phyloP scores from a whole-genome alignment of 2,113 vertebrate species.

The Abramis brama region DNA sequence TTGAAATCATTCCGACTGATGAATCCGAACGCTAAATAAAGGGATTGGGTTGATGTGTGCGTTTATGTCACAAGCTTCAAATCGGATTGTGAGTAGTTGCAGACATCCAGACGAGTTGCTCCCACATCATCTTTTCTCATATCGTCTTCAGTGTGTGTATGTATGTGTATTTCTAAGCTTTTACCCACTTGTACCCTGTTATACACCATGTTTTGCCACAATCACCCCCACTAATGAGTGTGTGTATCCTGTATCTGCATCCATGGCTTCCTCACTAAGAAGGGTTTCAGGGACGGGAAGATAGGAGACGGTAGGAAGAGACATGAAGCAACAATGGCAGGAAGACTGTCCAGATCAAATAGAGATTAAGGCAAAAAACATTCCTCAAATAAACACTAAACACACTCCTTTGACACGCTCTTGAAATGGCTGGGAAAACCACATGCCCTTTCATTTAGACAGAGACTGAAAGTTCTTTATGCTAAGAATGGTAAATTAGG shows the following conservation, averaged over 20 bases:
- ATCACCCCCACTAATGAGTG: background rate
- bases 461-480: background rate
- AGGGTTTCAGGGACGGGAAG: slow-evolving; percentile 72
- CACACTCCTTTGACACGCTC: slow-evolving; percentile 50
- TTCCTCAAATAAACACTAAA: slow-evolving; percentile 50
- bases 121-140: background rate
- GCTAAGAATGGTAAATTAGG: background rate
- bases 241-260: slow-evolving; percentile 66
- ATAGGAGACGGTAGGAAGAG: slow-evolving; percentile 69
- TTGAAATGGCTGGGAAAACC: slow-evolving; percentile 12
- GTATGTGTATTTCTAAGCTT: background rate
- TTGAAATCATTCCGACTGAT: too few relatives aligned
- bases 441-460: background rate
- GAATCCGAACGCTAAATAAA: too few relatives aligned
- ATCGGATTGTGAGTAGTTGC: background rate
- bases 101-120: background rate
- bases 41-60: too few relatives aligned
- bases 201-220: slow-evolving; percentile 8
- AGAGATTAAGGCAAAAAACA: slow-evolving; percentile 67
- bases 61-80: too few relatives aligned
- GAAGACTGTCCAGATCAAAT: slow-evolving; percentile 73
- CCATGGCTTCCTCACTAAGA: slow-evolving; percentile 67
- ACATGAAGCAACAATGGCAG: slow-evolving; percentile 76
- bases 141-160: background rate
- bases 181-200: background rate